Conservation (phyloP, 2,888 invertebrate genomes). For the Apamea crenata region DNA sequence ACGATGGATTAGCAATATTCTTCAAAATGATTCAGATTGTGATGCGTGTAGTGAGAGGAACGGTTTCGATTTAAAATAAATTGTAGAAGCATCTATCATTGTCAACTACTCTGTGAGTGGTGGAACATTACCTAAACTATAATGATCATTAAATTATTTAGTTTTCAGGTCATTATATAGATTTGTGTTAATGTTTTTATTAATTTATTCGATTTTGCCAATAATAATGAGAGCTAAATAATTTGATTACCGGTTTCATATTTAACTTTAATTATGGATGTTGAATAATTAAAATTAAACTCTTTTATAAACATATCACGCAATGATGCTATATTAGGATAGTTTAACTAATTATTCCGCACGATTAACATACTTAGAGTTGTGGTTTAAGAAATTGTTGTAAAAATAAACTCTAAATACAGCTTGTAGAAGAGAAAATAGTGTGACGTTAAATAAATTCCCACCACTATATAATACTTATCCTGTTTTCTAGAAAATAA, state of each 20-base stretch:
- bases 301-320: background rate
- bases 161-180: constrained; percentile 14
- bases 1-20: too few species aligned
- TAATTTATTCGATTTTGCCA: constrained; percentile 12
- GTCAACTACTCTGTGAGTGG: background rate
- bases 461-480: too few species aligned
- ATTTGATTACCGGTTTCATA: background rate
- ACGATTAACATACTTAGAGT: background rate
- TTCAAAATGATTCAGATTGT: too few species aligned
- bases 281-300: background rate
- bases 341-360: background rate
- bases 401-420: background rate
- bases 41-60: too few species aligned
- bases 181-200: constrained; percentile 2
- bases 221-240: background rate
- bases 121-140: constrained; percentile 13
- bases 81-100: background rate
- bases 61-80: background rate
- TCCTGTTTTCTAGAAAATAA: background rate
- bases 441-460: background rate
- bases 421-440: background rate
- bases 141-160: constrained; percentile 16
- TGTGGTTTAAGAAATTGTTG: background rate
- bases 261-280: background rate
- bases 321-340: background rate